These are phyloP conservation scores for Gonocerus acuteangulatus DNA, from an alignment of 2,888 invertebrate species.

Conservation along the genomic window DNA sequence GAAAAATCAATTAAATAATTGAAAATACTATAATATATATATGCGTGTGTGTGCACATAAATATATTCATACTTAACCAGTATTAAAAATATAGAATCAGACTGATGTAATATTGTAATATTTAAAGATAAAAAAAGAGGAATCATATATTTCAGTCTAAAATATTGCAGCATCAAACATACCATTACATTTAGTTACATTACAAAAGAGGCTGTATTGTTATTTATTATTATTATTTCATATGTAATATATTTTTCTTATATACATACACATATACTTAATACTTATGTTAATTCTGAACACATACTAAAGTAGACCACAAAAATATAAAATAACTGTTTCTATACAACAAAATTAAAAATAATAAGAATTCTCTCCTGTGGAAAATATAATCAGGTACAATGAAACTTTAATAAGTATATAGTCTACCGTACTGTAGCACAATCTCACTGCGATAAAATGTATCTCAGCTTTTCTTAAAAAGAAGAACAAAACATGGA, in stretches of 20 bases:
- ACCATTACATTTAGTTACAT: conserved; percentile 3
- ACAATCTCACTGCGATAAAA: conserved; percentile 16
- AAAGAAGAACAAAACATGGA: conserved; percentile 1
- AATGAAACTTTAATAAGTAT: conserved; percentile 32
- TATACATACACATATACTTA: conserved; percentile 18
- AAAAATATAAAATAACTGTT: conserved; percentile 23
- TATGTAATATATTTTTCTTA: conserved; percentile 3
- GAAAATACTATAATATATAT: too few species aligned
- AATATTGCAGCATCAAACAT: conserved; percentile 23
- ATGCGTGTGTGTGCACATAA: too few species aligned
- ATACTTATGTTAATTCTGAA: conserved; percentile 21
- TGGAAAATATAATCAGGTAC: conserved; percentile 32
- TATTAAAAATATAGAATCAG: too few species aligned
- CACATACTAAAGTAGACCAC: conserved; percentile 21
- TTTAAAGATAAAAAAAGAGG: conserved; percentile 24
- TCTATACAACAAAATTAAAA: conserved; percentile 22
- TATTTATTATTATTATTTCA: background rate
- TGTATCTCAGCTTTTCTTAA: background rate
- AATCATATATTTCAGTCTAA: conserved; percentile 17
- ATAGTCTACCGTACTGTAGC: conserved; percentile 20
- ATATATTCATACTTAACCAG: too few species aligned
- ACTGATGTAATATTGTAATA: too few species aligned
- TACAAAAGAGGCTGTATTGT: conserved; percentile 19
- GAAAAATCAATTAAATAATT: too few species aligned
- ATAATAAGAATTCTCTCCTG: conserved; percentile 18